phyloP scores from a whole-genome alignment of 2,113 vertebrate genomes.

The Pyxicephalus adspersus region DNA sequence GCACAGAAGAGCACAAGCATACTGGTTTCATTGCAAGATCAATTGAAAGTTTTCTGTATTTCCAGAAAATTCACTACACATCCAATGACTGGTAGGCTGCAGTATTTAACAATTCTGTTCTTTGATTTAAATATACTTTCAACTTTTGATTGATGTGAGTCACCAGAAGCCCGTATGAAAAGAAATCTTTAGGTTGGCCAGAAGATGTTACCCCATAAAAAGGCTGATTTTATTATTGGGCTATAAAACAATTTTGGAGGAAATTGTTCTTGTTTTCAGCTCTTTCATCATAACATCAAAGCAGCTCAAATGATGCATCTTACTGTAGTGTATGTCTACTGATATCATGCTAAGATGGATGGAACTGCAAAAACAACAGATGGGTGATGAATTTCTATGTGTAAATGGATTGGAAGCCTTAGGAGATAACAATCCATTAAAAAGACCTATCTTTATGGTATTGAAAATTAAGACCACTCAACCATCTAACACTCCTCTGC shows the following conservation, averaged over 20 bases:
- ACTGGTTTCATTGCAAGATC: too few relatives aligned
- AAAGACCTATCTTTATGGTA: conserved; percentile 40
- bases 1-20: too few relatives aligned
- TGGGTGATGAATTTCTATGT: conserved; percentile 54
- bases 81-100: too few relatives aligned
- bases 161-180: too few relatives aligned
- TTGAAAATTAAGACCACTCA: conserved; percentile 46
- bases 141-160: too few relatives aligned
- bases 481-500: conserved; percentile 34
- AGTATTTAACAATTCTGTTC: too few relatives aligned
- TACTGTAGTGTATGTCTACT: conserved; percentile 47
- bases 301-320: conserved; percentile 40
- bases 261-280: neutral
- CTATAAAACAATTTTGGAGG: neutral
- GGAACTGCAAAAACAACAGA: conserved; percentile 49
- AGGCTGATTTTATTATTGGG: neutral
- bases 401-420: conserved; percentile 53
- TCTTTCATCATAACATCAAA: conserved; percentile 24
- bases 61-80: too few relatives aligned
- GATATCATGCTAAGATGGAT: conserved; percentile 56
- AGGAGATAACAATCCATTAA: conserved; percentile 55
- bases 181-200: too few relatives aligned
- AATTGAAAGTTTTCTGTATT: too few relatives aligned
- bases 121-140: too few relatives aligned
- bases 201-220: too few relatives aligned